Base-by-base conservation (phyloP, 2,888 invertebrate species). In the Nemotelus nigrinus region DNA sequence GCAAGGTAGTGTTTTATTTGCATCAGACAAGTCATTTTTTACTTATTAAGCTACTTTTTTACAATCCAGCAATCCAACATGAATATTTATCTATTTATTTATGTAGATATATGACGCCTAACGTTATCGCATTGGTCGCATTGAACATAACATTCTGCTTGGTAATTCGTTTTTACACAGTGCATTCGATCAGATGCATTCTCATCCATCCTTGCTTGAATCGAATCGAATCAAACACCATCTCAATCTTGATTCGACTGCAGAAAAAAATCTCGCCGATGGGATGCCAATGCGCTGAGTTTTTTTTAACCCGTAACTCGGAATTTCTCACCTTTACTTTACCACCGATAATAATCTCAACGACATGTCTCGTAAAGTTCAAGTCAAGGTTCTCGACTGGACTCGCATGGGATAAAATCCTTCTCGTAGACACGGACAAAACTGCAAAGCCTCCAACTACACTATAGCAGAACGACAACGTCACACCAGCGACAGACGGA, bases 361-460 rank as follows among this genome's bases (percentile, higher is more conserved):
- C 53, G 70, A 55, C 70, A 70, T 70, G 70, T 70, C 70, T 70
- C 70, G 70, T 70, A 70, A 70, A 70, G 70, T 70, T 70, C 70
- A 70, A 70, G 70, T 70, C 70, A 48, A 70, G 70, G 55, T 55
- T 55, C 55, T 70, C 44, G 70, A 25, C 25, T 25, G 41, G 55
- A 50, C 70, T 70, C 55, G 70, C 70, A 50, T 70, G 70, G 70
- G 55, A 70, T 70, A 25, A 25, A 25, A 25, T 25, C 25, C 25
- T 25, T 53, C 50, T 53, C 8, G 70, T 10, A 53, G 67, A 60
- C 60, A 60, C 25, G 57, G 57, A 25, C 10, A 57, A 60, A 60
- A 41, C 60, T 39, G 60, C 3, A 60, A 60, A 60, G 25, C 25
- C 39, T 41, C 25, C 60, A 7, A 60, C 60, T 3, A 60, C 60